Evolutionary conservation across 2,113 vertebrate genomes (phyloP).

Genomic region (Scortum barcoo): DNA sequence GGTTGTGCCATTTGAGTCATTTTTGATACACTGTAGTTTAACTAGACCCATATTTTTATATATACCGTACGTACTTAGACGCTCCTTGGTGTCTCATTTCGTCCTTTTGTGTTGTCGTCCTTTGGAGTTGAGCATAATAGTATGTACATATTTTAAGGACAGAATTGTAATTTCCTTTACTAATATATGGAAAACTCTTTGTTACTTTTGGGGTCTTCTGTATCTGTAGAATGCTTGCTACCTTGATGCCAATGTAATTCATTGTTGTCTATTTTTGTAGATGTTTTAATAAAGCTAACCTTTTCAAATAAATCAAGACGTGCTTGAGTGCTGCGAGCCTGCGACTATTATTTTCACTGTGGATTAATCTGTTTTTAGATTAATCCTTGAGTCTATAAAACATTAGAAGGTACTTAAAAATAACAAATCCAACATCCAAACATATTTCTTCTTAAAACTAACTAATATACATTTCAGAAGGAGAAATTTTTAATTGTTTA

Average conservation of each 20-base stretch:
- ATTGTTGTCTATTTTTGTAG: constrained; percentile 86
- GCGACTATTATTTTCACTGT: background rate
- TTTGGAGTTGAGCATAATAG: constrained; percentile 68
- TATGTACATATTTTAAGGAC: constrained; percentile 85
- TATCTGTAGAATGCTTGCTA: constrained; percentile 82
- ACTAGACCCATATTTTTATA: constrained; percentile 80
- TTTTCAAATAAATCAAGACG: constrained; percentile 75
- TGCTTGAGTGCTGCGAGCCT: background rate
- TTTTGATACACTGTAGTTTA: constrained; percentile 85
- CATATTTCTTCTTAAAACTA: background rate
- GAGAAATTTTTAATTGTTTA: too few species aligned
- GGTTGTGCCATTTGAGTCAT: constrained; percentile 66
- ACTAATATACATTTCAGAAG: too few species aligned
- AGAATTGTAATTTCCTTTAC: constrained; percentile 82
- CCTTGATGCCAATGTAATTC: constrained; percentile 77
- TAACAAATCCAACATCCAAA: background rate
- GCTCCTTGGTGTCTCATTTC: constrained; percentile 65
- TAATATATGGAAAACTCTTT: constrained; percentile 82
- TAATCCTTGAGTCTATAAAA: background rate
- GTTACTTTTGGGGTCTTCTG: constrained; percentile 76
- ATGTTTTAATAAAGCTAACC: constrained; percentile 86
- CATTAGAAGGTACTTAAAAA: background rate
- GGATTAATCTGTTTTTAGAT: background rate
- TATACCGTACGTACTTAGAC: constrained; percentile 68
- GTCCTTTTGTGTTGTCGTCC: constrained; percentile 69